These are phyloP conservation scores for Apus apus DNA, from an alignment of 2,113 vertebrate species.

Conservation along the genomic window DNA sequence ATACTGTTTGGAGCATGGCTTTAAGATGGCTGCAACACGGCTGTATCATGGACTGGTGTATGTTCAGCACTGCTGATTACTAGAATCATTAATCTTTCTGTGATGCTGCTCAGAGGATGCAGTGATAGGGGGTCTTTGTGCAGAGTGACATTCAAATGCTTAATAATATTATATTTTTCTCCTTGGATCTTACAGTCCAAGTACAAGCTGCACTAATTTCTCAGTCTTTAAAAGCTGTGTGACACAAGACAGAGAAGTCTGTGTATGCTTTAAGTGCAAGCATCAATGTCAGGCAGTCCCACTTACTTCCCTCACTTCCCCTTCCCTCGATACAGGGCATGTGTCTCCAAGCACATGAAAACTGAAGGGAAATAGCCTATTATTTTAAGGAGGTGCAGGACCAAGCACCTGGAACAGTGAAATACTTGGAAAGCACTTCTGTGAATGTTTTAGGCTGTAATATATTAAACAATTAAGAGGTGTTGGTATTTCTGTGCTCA, in stretches of 20 bases:
- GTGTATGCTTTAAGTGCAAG: not conserved
- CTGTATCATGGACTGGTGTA: not conserved
- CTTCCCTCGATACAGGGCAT: conserved; percentile 16
- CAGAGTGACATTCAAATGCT: not conserved
- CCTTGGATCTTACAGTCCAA: not conserved
- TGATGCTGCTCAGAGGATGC: not conserved
- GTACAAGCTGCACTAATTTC: not conserved
- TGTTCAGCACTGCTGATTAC: not conserved
- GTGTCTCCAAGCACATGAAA: conserved; percentile 13
- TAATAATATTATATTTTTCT: not conserved
- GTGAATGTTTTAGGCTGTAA: conserved; percentile 44
- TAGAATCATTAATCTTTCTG: not conserved
- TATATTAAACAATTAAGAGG: conserved; percentile 61
- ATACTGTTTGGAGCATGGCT: not conserved
- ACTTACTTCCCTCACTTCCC: conserved; percentile 10
- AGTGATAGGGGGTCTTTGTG: not conserved
- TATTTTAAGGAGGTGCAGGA: conserved; percentile 57
- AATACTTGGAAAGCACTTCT: conserved; percentile 52
- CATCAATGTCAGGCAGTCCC: not conserved
- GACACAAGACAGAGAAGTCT: not conserved
- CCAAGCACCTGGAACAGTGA: conserved; percentile 57
- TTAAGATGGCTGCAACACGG: not conserved
- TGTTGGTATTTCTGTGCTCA: conserved; percentile 53
- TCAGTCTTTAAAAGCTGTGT: not conserved
- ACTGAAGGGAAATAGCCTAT: conserved; percentile 36